These are phyloP conservation scores for Neolamprologus kungweensis DNA, from an alignment of 2,113 vertebrate species.

Conservation along the genomic window DNA sequence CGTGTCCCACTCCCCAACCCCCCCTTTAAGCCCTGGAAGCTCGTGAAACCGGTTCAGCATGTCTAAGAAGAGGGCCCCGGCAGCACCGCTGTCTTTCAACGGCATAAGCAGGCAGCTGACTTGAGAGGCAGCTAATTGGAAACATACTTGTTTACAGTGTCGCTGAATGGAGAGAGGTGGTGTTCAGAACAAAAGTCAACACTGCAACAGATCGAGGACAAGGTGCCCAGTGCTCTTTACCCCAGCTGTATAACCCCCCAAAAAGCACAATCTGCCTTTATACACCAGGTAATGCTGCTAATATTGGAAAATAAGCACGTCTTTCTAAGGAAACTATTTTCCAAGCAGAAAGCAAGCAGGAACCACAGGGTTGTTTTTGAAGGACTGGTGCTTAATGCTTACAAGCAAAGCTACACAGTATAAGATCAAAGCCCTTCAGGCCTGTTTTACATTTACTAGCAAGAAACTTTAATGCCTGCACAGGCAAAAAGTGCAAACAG, in stretches of 20 bases:
- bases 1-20: not conserved
- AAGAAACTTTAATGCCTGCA: constrained; percentile 19
- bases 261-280: not conserved
- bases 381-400: not conserved
- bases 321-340: not conserved
- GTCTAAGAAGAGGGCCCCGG: not conserved
- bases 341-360: not conserved
- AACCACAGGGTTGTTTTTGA: not conserved
- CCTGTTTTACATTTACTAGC: constrained; percentile 46
- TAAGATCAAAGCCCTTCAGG: constrained; percentile 15
- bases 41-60: not conserved
- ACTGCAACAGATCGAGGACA: not conserved
- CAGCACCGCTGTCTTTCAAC: constrained; percentile 20
- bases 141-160: constrained; percentile 56
- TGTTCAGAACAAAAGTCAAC: not conserved
- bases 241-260: not conserved
- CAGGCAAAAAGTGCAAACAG: constrained; percentile 53
- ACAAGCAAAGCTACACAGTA: not conserved
- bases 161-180: not conserved
- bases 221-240: not conserved
- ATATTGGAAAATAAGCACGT: not conserved
- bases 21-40: not conserved
- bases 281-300: not conserved
- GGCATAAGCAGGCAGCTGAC: constrained; percentile 12
- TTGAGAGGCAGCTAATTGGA: constrained; percentile 42